These are phyloP conservation scores for Drosophila flavopinicola DNA, from an alignment of 2,888 invertebrate genomes.

Conservation along the genomic window DNA sequence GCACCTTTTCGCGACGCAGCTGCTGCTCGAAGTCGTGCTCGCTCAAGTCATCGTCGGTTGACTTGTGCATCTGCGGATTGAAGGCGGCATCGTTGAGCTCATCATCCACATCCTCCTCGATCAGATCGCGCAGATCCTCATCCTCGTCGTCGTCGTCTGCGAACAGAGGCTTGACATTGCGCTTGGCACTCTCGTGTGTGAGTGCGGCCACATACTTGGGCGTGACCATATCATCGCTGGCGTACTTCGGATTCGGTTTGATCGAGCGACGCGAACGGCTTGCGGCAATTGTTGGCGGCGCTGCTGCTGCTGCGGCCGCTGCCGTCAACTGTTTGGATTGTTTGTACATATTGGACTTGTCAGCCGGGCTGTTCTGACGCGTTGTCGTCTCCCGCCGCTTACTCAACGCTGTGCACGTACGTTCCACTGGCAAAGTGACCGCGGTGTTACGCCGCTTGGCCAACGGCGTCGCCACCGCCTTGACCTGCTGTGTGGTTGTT, in stretches of 20 bases:
- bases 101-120: conserved; percentile 58
- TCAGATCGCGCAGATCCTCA: conserved; percentile 58
- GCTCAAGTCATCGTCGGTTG: conserved; percentile 71
- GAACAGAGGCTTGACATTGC: conserved; percentile 53
- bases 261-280: conserved; percentile 83
- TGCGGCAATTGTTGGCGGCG: conserved; percentile 80
- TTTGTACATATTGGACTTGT: conserved; percentile 62
- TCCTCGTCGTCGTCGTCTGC: conserved; percentile 58
- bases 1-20: conserved; percentile 50
- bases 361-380: neutral
- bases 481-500: conserved; percentile 6
- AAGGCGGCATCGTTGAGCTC: conserved; percentile 66
- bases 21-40: conserved; percentile 56
- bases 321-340: conserved; percentile 50
- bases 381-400: conserved; percentile 18
- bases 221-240: conserved; percentile 83
- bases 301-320: conserved; percentile 28
- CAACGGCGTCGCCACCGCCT: conserved; percentile 4
- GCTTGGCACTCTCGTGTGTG: conserved; percentile 22
- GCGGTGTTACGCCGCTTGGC: conserved; percentile 31
- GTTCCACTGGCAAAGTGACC: conserved; percentile 2
- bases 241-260: conserved; percentile 84
- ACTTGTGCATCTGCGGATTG: conserved; percentile 67
- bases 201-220: conserved; percentile 70
- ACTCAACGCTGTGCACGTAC: conserved; percentile 7